Evolutionary conservation across 1,140 invertebrate species (phyloP).

Genomic region (Anagrus nilaparvatae): DNA sequence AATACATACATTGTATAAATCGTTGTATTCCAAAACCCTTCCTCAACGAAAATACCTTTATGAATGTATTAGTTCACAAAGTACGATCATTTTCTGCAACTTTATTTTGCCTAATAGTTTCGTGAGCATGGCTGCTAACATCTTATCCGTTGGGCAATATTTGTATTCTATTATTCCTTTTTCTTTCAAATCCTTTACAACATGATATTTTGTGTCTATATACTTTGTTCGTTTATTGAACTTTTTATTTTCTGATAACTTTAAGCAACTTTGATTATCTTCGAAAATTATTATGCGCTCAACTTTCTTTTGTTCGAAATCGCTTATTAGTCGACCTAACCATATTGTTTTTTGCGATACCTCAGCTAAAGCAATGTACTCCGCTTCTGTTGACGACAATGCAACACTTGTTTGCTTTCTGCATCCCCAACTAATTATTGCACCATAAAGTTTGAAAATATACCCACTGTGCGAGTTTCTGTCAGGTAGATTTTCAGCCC

Average conservation of each 20-base stretch:
- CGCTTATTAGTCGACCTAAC: slow-evolving; percentile 12
- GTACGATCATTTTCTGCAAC: no score
- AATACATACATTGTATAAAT: no score
- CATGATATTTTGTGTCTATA: slow-evolving; percentile 16
- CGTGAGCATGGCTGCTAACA: no score
- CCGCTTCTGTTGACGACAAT: slow-evolving; percentile 21
- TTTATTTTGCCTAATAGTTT: no score
- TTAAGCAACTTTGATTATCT: slow-evolving; percentile 18
- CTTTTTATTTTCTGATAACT: slow-evolving; percentile 13
- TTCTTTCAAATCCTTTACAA: slow-evolving; percentile 5
- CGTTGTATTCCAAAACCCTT: no score
- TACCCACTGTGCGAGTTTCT: slow-evolving; percentile 18
- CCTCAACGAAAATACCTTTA: no score
- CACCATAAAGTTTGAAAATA: slow-evolving; percentile 12
- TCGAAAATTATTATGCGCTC: no score
- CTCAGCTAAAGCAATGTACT: slow-evolving; percentile 15
- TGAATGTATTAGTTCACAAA: no score
- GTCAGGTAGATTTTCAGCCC: background rate
- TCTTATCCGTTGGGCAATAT: no score
- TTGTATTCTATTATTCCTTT: no score
- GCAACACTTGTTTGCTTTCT: slow-evolving; percentile 11
- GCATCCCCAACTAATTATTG: slow-evolving; percentile 15
- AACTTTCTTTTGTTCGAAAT: slow-evolving; percentile 8
- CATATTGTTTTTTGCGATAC: slow-evolving; percentile 14
- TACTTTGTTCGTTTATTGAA: slow-evolving; percentile 17